Percentiles rank a stretch among this genome's conserved stretches.
Evolutionary conservation across 2,797 vertebrate species (phyloP).

Genomic region (Acipenser oxyrinchus): DNA sequence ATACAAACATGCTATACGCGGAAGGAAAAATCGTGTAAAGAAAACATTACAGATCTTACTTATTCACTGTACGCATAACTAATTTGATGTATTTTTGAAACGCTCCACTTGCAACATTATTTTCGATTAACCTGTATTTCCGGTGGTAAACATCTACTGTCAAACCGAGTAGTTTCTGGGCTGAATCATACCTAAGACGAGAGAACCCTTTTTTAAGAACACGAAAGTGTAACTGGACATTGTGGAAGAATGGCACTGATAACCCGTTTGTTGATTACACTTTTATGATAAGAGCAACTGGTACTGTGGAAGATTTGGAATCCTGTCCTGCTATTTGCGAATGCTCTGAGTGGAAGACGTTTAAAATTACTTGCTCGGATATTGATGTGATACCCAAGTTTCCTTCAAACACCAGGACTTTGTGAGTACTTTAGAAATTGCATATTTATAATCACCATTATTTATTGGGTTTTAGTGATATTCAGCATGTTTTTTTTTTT

Average conservation of each 20-base stretch:
- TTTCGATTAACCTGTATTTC: neutral
- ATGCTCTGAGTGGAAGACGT: slow-evolving; percentile 70
- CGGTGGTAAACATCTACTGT: neutral
- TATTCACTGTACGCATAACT: neutral
- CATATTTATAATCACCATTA: slow-evolving; percentile 23
- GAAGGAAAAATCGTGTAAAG: slow-evolving; percentile 5
- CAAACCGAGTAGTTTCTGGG: neutral
- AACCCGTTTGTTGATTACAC: slow-evolving; percentile 32
- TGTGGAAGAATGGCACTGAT: slow-evolving; percentile 42
- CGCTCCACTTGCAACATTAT: neutral
- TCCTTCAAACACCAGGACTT: slow-evolving; percentile 69
- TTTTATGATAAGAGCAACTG: slow-evolving; percentile 31
- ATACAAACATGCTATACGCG: slow-evolving; percentile 8
- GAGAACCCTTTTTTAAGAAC: no score
- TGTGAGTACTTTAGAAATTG: slow-evolving; percentile 67
- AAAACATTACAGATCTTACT: neutral
- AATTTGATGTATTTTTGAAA: neutral
- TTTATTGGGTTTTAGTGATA: no score
- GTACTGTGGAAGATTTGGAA: slow-evolving; percentile 26
- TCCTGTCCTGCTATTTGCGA: slow-evolving; percentile 64
- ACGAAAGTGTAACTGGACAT: slow-evolving; percentile 9
- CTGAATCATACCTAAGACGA: no score
- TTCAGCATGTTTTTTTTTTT: neutral
- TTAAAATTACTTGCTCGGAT: slow-evolving; percentile 75
- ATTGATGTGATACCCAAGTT: slow-evolving; percentile 72